A percentile compares a stretch with the other conserved stretches of the same genome.
phyloP scores from a whole-genome alignment of 2,888 invertebrate species.

The Gymnosoma rotundatum region DNA sequence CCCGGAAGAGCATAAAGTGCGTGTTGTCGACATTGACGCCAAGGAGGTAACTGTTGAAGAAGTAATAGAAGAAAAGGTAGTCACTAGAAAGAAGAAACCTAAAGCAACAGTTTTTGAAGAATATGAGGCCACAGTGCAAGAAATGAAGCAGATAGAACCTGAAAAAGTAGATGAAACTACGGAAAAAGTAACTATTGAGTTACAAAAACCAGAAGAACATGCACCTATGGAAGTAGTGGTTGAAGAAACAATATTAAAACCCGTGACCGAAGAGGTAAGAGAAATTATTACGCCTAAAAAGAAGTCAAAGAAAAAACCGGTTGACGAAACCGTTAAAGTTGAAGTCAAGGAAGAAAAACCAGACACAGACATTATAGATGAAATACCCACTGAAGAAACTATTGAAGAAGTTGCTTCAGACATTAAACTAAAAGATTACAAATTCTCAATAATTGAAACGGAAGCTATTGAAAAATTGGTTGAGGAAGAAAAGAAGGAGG shows the following conservation, averaged over 20 bases:
- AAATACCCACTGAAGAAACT: constrained; percentile 67
- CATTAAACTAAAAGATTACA: constrained; percentile 73
- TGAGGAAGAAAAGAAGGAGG: constrained; percentile 73
- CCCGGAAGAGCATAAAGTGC: constrained; percentile 78
- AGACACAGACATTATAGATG: constrained; percentile 71
- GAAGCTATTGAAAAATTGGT: constrained; percentile 74
- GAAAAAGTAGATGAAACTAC: constrained; percentile 74
- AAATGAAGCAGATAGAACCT: constrained; percentile 71
- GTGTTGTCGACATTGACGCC: constrained; percentile 79
- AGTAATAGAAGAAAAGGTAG: constrained; percentile 79
- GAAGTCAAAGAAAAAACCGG: constrained; percentile 78
- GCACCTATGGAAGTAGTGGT: constrained; percentile 79
- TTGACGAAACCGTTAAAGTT: constrained; percentile 72
- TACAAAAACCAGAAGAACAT: constrained; percentile 72
- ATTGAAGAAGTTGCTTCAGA: constrained; percentile 63
- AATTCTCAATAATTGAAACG: constrained; percentile 76
- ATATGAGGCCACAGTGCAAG: constrained; percentile 75
- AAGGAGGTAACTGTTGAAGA: constrained; percentile 78
- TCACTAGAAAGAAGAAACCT: constrained; percentile 79
- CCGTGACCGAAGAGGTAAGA: constrained; percentile 69
- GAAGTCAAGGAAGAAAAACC: constrained; percentile 74
- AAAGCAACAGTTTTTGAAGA: constrained; percentile 78
- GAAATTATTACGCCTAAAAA: constrained; percentile 72
- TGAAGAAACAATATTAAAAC: constrained; percentile 74
- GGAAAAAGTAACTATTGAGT: constrained; percentile 74